These are phyloP conservation scores for Plutella xylostella DNA, from an alignment of 2,888 invertebrate species.

Conservation along the genomic window DNA sequence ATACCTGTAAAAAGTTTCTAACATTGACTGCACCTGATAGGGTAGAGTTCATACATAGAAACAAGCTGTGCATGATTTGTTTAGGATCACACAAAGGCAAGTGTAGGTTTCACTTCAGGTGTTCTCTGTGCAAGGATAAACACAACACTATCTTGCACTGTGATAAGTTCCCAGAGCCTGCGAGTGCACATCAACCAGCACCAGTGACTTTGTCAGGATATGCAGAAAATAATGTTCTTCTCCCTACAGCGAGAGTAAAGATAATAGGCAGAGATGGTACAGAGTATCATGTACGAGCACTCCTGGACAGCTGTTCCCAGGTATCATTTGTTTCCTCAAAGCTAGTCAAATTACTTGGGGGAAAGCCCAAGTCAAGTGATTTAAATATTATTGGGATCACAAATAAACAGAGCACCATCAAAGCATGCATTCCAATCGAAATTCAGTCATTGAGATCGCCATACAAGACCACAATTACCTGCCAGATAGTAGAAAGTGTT, in stretches of 20 bases:
- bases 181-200: conserved; percentile 17
- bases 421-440: background rate
- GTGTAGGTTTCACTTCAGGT: background rate
- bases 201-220: conserved; percentile 18
- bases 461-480: background rate
- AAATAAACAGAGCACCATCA: background rate
- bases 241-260: conserved; percentile 3
- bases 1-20: too few relatives aligned
- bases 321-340: background rate
- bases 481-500: background rate
- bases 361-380: background rate
- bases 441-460: background rate
- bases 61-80: too few relatives aligned
- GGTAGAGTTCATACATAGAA: too few relatives aligned
- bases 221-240: conserved; percentile 9
- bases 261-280: background rate
- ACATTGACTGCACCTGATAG: too few relatives aligned
- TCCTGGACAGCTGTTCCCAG: background rate
- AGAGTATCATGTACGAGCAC: background rate
- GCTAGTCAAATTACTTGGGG: background rate
- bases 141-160: conserved; percentile 13
- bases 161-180: too few relatives aligned
- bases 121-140: background rate
- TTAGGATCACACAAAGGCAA: background rate
- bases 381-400: background rate